Evolutionary conservation across 2,797 vertebrate genomes (phyloP).

Genomic region (Oreortyx pictus): DNA sequence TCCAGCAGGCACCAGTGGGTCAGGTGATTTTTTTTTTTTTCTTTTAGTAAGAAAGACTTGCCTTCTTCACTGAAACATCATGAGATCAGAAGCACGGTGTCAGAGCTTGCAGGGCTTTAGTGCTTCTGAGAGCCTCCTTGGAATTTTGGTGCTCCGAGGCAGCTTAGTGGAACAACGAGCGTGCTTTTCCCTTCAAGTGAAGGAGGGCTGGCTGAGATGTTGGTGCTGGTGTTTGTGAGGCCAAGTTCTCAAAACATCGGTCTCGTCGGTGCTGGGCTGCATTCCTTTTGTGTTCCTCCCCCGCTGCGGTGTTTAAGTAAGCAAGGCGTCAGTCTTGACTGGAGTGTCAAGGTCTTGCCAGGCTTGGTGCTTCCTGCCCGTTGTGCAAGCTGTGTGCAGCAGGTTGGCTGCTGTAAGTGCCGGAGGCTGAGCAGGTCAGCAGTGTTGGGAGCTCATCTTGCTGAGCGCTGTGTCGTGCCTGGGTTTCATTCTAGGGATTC

Average conservation of each 20-base stretch:
- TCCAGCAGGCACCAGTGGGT: not conserved
- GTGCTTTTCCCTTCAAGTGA: not conserved
- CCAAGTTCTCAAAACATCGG: not conserved
- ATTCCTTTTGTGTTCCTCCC: not conserved
- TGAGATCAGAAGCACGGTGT: not conserved
- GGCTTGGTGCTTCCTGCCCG: not conserved
- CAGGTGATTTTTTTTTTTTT: not conserved
- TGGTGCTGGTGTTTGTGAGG: not conserved
- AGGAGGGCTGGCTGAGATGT: not conserved
- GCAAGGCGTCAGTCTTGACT: slow-evolving; percentile 31
- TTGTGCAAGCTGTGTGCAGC: not conserved
- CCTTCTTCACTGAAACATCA: not conserved
- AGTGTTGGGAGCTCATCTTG: not conserved
- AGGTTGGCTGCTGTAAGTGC: not conserved
- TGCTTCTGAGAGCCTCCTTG: not conserved
- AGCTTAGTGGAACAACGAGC: not conserved
- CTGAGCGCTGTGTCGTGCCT: not conserved
- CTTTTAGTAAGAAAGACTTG: not conserved
- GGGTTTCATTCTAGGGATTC: not conserved
- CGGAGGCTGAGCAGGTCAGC: not conserved
- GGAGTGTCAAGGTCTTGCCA: not conserved
- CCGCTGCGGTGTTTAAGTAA: not conserved
- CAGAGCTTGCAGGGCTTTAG: not conserved
- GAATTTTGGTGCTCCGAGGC: not conserved
- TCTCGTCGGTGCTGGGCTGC: not conserved